phyloP scores from a whole-genome alignment of 1,140 invertebrate species.

The Atta cephalotes region DNA sequence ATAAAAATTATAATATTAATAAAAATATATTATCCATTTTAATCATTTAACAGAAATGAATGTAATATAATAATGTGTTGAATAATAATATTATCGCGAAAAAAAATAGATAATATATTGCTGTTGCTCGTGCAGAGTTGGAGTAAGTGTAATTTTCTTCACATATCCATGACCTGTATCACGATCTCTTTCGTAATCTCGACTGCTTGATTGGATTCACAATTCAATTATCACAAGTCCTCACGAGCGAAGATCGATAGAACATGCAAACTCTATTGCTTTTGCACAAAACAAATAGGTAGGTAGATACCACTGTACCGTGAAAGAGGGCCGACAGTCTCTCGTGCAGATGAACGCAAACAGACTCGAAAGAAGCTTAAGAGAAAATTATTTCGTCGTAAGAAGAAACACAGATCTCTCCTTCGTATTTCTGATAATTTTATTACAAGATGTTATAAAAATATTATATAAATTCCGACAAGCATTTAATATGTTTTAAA shows the following conservation, averaged over 20 bases:
- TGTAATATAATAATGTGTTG: background rate
- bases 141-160: constrained; percentile 37
- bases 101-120: constrained; percentile 9
- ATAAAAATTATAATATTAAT: background rate
- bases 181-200: constrained; percentile 75
- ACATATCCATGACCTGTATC: constrained; percentile 36
- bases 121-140: constrained; percentile 7
- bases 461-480: constrained; percentile 13
- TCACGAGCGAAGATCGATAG: constrained; percentile 70
- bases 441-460: background rate
- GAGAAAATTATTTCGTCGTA: constrained; percentile 37
- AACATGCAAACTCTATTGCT: constrained; percentile 73
- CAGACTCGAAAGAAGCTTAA: constrained; percentile 49
- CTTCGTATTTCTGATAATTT: constrained; percentile 14
- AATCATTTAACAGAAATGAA: background rate
- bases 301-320: constrained; percentile 35
- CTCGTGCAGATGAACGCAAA: constrained; percentile 54
- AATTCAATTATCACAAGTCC: constrained; percentile 75
- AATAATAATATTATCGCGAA: background rate
- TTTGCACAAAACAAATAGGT: constrained; percentile 73
- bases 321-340: constrained; percentile 34
- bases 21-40: background rate
- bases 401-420: constrained; percentile 13
- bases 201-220: constrained; percentile 75
- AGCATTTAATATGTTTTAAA: constrained; percentile 4